A percentile compares a stretch with the other conserved stretches of the same genome.
Conservation (phyloP, 2,888 invertebrate species). For the Ormyrus pomaceus region DNA sequence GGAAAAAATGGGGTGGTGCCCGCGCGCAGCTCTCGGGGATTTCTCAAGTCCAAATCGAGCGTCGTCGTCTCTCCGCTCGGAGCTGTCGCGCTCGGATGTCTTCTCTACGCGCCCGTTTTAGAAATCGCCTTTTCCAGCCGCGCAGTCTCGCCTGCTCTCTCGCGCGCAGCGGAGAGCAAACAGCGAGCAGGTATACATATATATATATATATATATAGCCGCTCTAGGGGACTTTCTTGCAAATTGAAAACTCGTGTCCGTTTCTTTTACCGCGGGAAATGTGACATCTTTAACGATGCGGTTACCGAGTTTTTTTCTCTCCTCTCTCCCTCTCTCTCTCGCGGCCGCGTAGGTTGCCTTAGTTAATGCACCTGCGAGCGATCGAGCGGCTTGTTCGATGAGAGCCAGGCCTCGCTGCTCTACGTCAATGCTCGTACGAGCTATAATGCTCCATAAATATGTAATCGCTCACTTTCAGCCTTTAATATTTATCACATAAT, state of each 20-base stretch:
- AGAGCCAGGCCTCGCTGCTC: neutral
- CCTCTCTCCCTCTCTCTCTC: neutral
- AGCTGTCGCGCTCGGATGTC: neutral
- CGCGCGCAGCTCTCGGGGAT: neutral
- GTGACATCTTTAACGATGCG: slow-evolving; percentile 42
- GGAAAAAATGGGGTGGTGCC: slow-evolving; percentile 11
- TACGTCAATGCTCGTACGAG: neutral
- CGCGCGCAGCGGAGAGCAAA: neutral
- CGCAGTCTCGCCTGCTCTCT: neutral
- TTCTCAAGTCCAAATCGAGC: slow-evolving; percentile 45
- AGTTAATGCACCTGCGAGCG: slow-evolving; percentile 18
- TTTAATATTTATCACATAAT: neutral
- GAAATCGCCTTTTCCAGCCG: slow-evolving; percentile 42
- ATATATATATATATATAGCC: no score
- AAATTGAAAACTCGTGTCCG: slow-evolving; percentile 53
- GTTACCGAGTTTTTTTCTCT: slow-evolving; percentile 34
- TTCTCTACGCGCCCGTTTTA: slow-evolving; percentile 13
- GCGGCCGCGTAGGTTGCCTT: neutral
- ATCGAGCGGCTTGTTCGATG: neutral
- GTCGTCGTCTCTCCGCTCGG: neutral
- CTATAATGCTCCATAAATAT: no score
- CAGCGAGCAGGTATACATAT: neutral
- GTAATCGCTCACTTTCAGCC: no score
- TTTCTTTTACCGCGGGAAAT: slow-evolving; percentile 37
- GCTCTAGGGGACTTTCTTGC: slow-evolving; percentile 36